Evolutionary conservation across 53 echinoderm and acorn worm species (phyloP).

Genomic region (Patiria pectinifera): DNA sequence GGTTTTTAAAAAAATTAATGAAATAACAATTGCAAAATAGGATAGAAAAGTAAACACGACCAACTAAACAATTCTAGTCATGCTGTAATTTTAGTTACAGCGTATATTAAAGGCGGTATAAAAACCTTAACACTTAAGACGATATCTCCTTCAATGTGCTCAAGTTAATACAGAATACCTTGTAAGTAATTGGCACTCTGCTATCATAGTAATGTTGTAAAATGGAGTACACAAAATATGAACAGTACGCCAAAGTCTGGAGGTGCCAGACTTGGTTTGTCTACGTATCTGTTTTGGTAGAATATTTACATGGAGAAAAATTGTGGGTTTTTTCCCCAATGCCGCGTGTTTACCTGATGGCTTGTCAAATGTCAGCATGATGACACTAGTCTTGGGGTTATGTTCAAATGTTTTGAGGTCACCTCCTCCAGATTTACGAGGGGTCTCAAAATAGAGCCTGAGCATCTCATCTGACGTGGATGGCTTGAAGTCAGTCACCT

Average conservation of each 20-base stretch:
- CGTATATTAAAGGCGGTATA: too few relatives aligned
- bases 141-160: too few relatives aligned
- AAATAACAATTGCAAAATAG: neutral
- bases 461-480: conserved; percentile 30
- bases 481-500: conserved; percentile 47
- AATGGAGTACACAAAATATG: too few relatives aligned
- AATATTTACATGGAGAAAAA: neutral
- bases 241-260: too few relatives aligned
- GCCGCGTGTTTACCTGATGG: neutral
- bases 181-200: too few relatives aligned
- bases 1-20: neutral
- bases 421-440: conserved; percentile 57
- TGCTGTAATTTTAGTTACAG: too few relatives aligned
- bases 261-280: too few relatives aligned
- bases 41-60: neutral
- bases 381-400: conserved; percentile 18
- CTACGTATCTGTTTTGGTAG: too few relatives aligned
- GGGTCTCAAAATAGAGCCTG: conserved; percentile 53
- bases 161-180: too few relatives aligned
- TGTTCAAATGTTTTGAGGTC: neutral
- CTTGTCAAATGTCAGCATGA: conserved; percentile 33
- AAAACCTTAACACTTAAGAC: too few relatives aligned
- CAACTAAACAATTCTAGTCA: neutral
- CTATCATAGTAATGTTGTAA: too few relatives aligned
- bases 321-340: neutral